Evolutionary conservation across 2,113 vertebrate genomes (phyloP).

Genomic region (Dipodomys stephensi): DNA sequence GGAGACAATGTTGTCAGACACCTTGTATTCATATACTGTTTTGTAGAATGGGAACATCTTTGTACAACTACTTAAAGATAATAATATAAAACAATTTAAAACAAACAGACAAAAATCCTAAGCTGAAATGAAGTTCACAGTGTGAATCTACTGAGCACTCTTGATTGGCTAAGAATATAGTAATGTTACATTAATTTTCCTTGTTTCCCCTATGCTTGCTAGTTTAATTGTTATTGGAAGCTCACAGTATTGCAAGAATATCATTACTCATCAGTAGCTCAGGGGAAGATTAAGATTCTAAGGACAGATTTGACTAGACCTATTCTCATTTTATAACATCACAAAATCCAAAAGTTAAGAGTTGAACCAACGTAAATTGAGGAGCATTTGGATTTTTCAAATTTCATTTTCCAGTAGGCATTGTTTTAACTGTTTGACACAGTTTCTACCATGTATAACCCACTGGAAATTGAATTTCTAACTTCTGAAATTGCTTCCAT

Average conservation of each 20-base stretch:
- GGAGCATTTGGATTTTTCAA: background rate
- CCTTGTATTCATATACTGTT: too few relatives aligned
- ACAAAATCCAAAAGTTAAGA: background rate
- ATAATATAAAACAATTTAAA: too few relatives aligned
- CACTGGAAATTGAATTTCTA: background rate
- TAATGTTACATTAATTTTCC: too few relatives aligned
- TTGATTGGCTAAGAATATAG: too few relatives aligned
- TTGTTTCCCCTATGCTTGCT: too few relatives aligned
- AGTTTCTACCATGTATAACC: constrained; percentile 16
- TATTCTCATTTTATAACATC: background rate
- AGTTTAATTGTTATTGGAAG: background rate
- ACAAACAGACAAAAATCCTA: background rate
- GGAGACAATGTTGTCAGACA: too few relatives aligned
- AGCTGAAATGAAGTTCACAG: background rate
- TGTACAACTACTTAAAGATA: too few relatives aligned
- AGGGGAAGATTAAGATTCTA: background rate
- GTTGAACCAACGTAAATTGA: background rate
- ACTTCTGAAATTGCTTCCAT: background rate
- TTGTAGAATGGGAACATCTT: too few relatives aligned
- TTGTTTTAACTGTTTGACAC: background rate
- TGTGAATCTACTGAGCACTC: background rate
- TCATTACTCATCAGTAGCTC: background rate
- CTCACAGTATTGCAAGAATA: background rate
- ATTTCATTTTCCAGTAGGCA: background rate
- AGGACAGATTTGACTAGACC: background rate